These are phyloP conservation scores for Archips crataeganus DNA, from an alignment of 2,888 invertebrate genomes.

Conservation along the genomic window DNA sequence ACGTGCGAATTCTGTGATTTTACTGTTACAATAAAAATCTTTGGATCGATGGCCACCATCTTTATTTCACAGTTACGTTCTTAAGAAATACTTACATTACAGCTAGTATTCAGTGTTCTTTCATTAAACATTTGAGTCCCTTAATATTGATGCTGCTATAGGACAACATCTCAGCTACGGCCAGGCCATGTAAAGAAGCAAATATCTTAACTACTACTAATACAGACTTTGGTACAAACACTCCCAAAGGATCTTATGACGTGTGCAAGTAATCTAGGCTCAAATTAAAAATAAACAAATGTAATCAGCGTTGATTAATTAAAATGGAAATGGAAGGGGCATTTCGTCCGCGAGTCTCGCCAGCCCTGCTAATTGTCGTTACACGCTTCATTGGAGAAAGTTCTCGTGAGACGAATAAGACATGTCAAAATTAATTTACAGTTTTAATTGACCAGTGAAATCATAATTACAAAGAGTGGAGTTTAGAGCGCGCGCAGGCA, in stretches of 20 bases:
- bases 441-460: constrained; percentile 16
- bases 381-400: constrained; percentile 58
- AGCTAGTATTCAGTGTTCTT: no score
- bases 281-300: constrained; percentile 53
- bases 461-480: neutral
- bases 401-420: constrained; percentile 66
- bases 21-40: no score
- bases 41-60: no score
- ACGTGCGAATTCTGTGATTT: no score
- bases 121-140: no score
- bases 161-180: neutral
- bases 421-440: constrained; percentile 38
- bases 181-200: neutral
- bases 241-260: neutral
- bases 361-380: constrained; percentile 67
- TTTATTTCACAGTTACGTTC: no score
- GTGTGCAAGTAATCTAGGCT: constrained; percentile 29
- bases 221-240: neutral
- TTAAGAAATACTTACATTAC: no score
- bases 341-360: constrained; percentile 66
- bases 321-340: constrained; percentile 56
- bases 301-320: constrained; percentile 59
- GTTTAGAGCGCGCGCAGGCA: no score
- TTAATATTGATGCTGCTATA: no score
- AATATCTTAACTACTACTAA: neutral